These are phyloP conservation scores for Latrodectus elegans DNA, from an alignment of 2,888 invertebrate species.

Conservation along the genomic window DNA sequence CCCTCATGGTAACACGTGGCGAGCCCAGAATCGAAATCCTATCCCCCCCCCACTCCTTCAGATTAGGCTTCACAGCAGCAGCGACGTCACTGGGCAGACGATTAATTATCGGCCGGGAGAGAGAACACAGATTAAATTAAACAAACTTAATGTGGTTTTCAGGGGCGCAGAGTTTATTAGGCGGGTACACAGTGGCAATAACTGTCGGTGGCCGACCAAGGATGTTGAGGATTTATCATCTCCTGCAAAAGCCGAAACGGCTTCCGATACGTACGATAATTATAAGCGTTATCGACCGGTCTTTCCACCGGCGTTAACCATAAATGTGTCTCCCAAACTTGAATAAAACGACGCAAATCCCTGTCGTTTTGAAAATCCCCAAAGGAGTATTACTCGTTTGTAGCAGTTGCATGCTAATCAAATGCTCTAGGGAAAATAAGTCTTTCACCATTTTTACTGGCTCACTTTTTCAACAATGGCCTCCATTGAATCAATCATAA, in stretches of 20 bases:
- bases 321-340: slow-evolving; percentile 26
- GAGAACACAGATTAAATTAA: slow-evolving; percentile 53
- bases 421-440: not conserved
- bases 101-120: slow-evolving; percentile 53
- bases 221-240: slow-evolving; percentile 49
- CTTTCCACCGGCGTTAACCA: slow-evolving; percentile 9
- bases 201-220: slow-evolving; percentile 46
- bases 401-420: slow-evolving; percentile 2
- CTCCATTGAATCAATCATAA: too few species aligned
- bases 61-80: not conserved
- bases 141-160: slow-evolving; percentile 62
- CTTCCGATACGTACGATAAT: slow-evolving; percentile 56
- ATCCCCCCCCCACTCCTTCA: not conserved
- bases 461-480: not conserved
- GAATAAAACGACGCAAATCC: slow-evolving; percentile 54
- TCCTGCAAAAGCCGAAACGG: slow-evolving; percentile 48
- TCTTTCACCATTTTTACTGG: not conserved
- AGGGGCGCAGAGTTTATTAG: slow-evolving; percentile 48
- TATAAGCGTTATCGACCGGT: slow-evolving; percentile 46
- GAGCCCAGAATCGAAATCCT: not conserved
- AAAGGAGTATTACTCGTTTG: not conserved
- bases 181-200: slow-evolving; percentile 30
- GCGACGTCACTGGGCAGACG: slow-evolving; percentile 25
- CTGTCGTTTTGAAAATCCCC: slow-evolving; percentile 19
- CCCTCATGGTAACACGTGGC: not conserved